Conservation (phyloP, 2,888 invertebrate genomes). For the Endotricha flammealis region DNA sequence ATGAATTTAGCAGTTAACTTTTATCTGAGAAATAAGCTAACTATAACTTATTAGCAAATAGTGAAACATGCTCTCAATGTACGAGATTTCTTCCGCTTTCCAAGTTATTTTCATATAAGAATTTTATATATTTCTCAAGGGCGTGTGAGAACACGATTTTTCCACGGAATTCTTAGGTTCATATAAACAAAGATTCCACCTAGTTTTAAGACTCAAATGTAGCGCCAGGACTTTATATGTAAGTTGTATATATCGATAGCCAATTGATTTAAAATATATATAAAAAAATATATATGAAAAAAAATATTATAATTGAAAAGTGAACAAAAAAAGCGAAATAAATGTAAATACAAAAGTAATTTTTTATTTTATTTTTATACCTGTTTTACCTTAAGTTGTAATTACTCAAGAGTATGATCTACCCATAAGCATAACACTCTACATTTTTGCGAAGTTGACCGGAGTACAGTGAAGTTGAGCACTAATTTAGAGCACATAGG, state of each 20-base stretch:
- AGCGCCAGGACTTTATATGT: conserved; percentile 59
- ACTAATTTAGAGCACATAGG: no score
- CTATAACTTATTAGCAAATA: neutral
- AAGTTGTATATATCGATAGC: conserved; percentile 68
- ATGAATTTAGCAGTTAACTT: neutral
- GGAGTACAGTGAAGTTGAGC: no score
- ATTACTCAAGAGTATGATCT: no score
- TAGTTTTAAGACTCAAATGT: conserved; percentile 70
- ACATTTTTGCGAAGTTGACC: no score
- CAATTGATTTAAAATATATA: conserved; percentile 57
- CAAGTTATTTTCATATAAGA: conserved; percentile 14
- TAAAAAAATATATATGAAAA: conserved; percentile 59
- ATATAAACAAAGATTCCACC: conserved; percentile 59
- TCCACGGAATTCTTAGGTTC: conserved; percentile 28
- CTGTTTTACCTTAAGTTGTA: no score
- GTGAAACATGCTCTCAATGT: no score
- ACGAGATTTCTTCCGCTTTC: conserved; percentile 21
- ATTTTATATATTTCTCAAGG: conserved; percentile 7
- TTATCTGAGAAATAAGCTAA: neutral
- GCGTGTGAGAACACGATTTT: conserved; percentile 27
- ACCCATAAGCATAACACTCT: no score
- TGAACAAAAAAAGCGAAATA: conserved; percentile 53
- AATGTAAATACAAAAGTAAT: conserved; percentile 53
- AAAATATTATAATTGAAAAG: conserved; percentile 42
- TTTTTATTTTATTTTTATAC: conserved; percentile 31